A percentile compares a stretch with the other conserved stretches of the same genome.
phyloP scores from a whole-genome alignment of 2,113 vertebrate species.

The Illadopsis cleaveri region DNA sequence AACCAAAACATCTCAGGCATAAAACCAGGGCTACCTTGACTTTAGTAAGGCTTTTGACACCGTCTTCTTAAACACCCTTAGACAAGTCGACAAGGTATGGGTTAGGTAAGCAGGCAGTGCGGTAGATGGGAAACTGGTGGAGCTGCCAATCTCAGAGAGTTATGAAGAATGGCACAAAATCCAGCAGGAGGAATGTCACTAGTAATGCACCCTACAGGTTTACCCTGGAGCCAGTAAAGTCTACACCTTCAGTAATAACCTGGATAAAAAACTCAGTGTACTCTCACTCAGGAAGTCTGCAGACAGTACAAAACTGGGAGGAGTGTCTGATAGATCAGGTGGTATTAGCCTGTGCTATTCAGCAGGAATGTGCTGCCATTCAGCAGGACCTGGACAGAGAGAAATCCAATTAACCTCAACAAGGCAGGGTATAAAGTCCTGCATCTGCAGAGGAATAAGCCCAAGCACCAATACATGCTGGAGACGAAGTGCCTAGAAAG shows the following conservation, averaged over 20 bases:
- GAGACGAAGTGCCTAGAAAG: not conserved
- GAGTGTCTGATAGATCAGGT: not conserved
- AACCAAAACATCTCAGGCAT: no score
- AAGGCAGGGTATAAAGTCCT: not conserved
- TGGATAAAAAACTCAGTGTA: not conserved
- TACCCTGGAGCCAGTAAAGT: not conserved
- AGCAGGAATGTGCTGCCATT: not conserved
- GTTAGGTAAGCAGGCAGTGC: not conserved
- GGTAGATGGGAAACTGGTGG: not conserved
- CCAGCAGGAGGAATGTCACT: not conserved
- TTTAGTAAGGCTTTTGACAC: not conserved
- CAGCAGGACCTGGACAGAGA: not conserved
- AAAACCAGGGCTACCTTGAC: not conserved
- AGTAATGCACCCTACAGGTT: not conserved
- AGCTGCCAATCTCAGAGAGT: not conserved
- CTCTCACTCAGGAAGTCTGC: not conserved
- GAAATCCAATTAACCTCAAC: not conserved
- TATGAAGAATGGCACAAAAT: not conserved
- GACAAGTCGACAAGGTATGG: not conserved
- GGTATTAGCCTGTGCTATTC: not conserved
- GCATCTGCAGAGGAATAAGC: not conserved
- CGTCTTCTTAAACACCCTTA: not conserved
- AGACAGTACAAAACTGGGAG: not conserved
- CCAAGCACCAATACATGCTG: not conserved
- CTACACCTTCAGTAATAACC: not conserved